Percentiles rank a stretch among this genome's conserved stretches.
Evolutionary conservation across 2,888 invertebrate species (phyloP).

Genomic region (Mimas tiliae): DNA sequence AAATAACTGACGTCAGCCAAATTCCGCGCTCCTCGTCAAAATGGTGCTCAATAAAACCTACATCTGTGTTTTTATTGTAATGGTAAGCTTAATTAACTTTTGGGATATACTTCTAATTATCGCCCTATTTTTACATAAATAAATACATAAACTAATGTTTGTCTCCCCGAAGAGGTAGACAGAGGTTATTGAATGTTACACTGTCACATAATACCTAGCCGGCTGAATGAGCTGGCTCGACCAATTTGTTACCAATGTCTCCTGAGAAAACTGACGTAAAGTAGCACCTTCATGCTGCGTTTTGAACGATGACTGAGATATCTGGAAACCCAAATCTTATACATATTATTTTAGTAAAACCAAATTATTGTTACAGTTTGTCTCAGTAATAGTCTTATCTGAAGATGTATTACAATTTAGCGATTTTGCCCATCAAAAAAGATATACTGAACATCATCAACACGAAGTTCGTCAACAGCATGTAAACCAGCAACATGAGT

Average conservation of each 20-base stretch:
- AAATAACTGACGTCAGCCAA: not conserved
- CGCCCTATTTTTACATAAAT: not conserved
- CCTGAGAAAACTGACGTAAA: too few species aligned
- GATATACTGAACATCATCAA: not conserved
- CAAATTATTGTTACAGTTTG: not conserved
- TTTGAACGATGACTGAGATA: too few species aligned
- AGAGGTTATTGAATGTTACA: too few species aligned
- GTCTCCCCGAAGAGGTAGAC: too few species aligned
- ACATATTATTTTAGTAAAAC: too few species aligned
- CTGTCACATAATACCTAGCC: too few species aligned
- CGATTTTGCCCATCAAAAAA: slow-evolving; percentile 1
- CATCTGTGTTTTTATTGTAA: not conserved
- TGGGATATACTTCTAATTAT: too few species aligned
- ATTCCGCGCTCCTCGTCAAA: not conserved
- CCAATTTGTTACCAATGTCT: too few species aligned
- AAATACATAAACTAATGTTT: too few species aligned
- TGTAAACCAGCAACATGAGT: not conserved
- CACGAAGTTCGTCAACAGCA: not conserved
- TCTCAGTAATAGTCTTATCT: not conserved
- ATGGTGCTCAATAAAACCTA: slow-evolving; percentile 12
- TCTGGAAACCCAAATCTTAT: too few species aligned
- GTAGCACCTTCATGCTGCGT: too few species aligned
- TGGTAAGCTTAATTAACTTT: slow-evolving; percentile 14
- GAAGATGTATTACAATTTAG: not conserved
- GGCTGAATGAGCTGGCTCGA: too few species aligned